Evolutionary conservation across 2,113 vertebrate genomes (phyloP), one percentile per base, ranked within the genome.

Genomic region (Meleagris gallopavo): DNA sequence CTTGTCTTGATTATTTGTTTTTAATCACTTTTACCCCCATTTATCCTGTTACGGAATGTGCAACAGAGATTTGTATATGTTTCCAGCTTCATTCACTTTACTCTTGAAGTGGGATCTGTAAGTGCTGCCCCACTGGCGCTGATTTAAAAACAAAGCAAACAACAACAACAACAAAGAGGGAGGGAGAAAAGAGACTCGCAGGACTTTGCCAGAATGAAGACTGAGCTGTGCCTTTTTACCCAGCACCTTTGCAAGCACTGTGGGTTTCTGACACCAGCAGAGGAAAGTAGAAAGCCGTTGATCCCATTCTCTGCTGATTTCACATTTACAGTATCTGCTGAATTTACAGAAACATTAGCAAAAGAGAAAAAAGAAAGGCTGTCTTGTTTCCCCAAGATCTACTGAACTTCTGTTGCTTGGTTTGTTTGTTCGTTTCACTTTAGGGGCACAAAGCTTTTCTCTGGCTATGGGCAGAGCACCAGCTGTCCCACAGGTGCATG

Each of bases 201-300:
- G 52, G 7, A 27, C 5, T 86, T 90, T 40, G 18, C 22, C 11
- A 41, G 46, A 52, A 45, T 48, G 40, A 74, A 78, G 25, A 8
- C 20, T 75, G 45, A 40, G 30, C 52, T 91, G 67, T 70, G 11
- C 64, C 73, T 88, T 36, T 27, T 83, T 58, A 43, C 24, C 14
- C 6, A 43, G 30, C 0, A 0, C 40, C 20, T 65, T 76, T 61
- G 67, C 1, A 7, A 78, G 48, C 36, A 58, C 13, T n/a, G 34
- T 0, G 0, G 16, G 19, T 71, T 91, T 77, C 41, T 32, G 57
- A n/a, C 3, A 41, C 12, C 67, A 55, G 13, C 5, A 43, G 30
- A 4, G 8, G 46, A 70, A 62, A 46, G 52, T 20, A 82, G 32
- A 84, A 92, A 84, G 34, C 61, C 38, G 60, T 74, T 71, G 29